These are phyloP conservation scores for Vulpes vulpes DNA, from an alignment of 2,113 vertebrate genomes.

Conservation along the genomic window DNA sequence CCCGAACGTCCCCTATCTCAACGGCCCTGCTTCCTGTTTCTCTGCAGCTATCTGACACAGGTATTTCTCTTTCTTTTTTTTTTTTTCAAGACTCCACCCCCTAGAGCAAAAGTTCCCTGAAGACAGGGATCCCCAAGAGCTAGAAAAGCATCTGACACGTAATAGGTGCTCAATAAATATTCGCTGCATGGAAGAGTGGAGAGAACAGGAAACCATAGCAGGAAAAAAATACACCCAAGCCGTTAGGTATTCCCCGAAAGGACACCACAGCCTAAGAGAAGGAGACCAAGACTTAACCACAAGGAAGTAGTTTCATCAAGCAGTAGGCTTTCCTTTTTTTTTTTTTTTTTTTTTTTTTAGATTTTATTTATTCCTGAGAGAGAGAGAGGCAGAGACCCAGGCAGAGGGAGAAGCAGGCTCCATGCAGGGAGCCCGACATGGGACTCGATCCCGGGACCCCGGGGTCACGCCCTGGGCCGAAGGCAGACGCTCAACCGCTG, in stretches of 20 bases:
- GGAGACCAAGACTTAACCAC: not conserved
- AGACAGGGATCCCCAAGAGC: not conserved
- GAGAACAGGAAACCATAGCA: not conserved
- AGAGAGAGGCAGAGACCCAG: not conserved
- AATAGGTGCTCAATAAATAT: not conserved
- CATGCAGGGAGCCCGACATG: not conserved
- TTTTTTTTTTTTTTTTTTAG: not conserved
- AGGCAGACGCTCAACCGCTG: not conserved
- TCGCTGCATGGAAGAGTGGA: not conserved
- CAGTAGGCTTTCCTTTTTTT: not conserved
- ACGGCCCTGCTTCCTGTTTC: not conserved
- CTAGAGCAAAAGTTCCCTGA: not conserved
- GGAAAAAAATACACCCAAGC: not conserved
- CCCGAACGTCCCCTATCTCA: not conserved
- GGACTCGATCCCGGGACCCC: not conserved
- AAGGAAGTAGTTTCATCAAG: not conserved
- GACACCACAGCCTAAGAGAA: not conserved
- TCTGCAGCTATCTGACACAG: not conserved
- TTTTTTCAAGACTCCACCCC: not conserved
- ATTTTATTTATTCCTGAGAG: not conserved
- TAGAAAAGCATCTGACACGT: not conserved
- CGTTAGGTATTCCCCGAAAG: not conserved
- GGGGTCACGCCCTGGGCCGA: not conserved
- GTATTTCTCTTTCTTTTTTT: not conserved
- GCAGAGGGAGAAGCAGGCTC: not conserved